Base-by-base conservation (phyloP, 2,888 invertebrate species). In the Aleiodes alternator region DNA sequence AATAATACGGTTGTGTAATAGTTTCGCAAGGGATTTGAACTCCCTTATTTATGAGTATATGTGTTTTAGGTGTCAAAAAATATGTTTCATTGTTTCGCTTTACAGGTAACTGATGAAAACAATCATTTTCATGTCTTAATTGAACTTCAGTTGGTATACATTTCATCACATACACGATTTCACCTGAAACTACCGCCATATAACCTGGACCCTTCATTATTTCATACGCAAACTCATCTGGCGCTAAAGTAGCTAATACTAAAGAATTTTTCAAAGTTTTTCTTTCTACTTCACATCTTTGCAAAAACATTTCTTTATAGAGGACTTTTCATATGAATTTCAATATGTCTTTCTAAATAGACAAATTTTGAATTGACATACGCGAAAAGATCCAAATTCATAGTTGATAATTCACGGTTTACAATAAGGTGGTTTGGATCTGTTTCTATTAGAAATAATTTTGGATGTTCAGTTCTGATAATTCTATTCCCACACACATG, bases 351-450 rank as follows among this genome's bases (percentile, higher is more conserved):
- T 76, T 82, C 80, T 8, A 78, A 68, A 50, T 81, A 82, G 16
- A 81, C 50, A 16, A 82, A 81, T 71, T 81, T 81, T 51, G 77
- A 66, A 50, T 79, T 79, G 8, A 80, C 72, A 50, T 80, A 80
- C 0, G 51, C 29, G 29, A 76, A 69, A 14, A 79, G 11, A 69
- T 80, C 76, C 8, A 77, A 59, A 43, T 77, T 70, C 23, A 34
- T 6, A 6, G 34, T 34, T 4, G 34, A 34, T 34, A 34, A 4
- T 34, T 34, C 34, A 6, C 34, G 34, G 34, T 34, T 34, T 34
- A 34, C 34, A 34, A 34, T 34, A 34, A 34, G 34, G 23, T 61
- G 16, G 48, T 61, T 53, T n/a, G 43, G 6, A 2, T 61, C 16
- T 50, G 51, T 59, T n/a, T 75, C 69, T 4, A 79, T 43, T 7